These are phyloP conservation scores for Megaceryle maxima DNA, from an alignment of 2,113 vertebrate genomes.

Conservation along the genomic window DNA sequence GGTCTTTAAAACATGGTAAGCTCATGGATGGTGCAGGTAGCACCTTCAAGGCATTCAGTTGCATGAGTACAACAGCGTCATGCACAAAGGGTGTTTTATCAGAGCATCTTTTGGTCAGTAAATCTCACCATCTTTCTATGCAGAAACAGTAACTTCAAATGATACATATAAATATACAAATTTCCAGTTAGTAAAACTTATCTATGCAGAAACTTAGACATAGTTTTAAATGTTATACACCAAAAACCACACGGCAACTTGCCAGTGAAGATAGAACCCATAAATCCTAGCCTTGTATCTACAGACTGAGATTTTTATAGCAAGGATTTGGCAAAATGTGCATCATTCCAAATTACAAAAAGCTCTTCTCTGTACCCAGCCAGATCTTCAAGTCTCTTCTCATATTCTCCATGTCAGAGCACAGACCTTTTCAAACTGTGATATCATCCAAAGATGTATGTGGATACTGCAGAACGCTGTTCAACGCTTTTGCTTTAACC, in stretches of 20 bases:
- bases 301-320: not conserved
- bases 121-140: not conserved
- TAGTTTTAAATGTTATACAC: not conserved
- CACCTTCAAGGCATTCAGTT: not conserved
- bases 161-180: not conserved
- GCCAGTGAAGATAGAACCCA: not conserved
- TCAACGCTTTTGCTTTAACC: not conserved
- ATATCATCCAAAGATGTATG: not conserved
- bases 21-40: not conserved
- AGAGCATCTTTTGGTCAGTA: not conserved
- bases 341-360: not conserved
- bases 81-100: not conserved
- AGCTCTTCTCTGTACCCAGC: not conserved
- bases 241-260: not conserved
- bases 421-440: not conserved
- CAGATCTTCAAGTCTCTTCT: conserved; percentile 32
- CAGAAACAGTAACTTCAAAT: not conserved
- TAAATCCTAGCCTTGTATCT: not conserved
- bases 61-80: not conserved
- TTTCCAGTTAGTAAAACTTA: not conserved
- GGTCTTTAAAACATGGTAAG: not conserved
- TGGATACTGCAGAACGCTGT: not conserved
- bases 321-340: not conserved
- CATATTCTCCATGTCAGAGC: not conserved
- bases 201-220: not conserved